These are phyloP conservation scores for Alviniconcha strummeri DNA, from an alignment of 2,888 invertebrate species.

Conservation along the genomic window DNA sequence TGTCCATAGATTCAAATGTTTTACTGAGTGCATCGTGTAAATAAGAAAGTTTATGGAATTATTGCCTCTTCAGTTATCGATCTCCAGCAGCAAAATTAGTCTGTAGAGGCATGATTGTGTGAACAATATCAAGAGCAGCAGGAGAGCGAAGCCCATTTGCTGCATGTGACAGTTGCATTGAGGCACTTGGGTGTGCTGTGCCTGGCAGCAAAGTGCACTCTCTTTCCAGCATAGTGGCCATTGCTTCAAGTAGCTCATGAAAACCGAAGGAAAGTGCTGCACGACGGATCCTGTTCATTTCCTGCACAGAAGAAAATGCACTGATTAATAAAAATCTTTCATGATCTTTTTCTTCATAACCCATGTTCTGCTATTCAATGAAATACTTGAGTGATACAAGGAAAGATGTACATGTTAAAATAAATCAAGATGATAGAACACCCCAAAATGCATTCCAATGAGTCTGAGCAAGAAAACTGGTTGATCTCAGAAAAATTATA, in stretches of 20 bases:
- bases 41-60: too few species aligned
- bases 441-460: too few species aligned
- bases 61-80: too few species aligned
- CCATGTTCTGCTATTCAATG: too few species aligned
- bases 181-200: conserved; percentile 88
- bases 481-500: too few species aligned
- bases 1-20: too few species aligned
- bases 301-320: conserved; percentile 77
- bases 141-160: conserved; percentile 86
- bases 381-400: too few species aligned
- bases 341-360: too few species aligned
- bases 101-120: conserved; percentile 64
- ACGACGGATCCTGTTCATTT: conserved; percentile 90
- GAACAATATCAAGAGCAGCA: conserved; percentile 60
- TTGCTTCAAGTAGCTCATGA: conserved; percentile 88
- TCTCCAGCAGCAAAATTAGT: conserved; percentile 66
- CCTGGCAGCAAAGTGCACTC: conserved; percentile 88
- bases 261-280: conserved; percentile 95
- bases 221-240: conserved; percentile 90
- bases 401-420: too few species aligned
- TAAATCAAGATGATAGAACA: too few species aligned
- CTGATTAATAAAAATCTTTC: background rate
- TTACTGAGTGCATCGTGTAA: too few species aligned
- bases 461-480: too few species aligned
- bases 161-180: conserved; percentile 91